phyloP scores from a whole-genome alignment of 2,113 vertebrate species.

The Geococcyx californianus region DNA sequence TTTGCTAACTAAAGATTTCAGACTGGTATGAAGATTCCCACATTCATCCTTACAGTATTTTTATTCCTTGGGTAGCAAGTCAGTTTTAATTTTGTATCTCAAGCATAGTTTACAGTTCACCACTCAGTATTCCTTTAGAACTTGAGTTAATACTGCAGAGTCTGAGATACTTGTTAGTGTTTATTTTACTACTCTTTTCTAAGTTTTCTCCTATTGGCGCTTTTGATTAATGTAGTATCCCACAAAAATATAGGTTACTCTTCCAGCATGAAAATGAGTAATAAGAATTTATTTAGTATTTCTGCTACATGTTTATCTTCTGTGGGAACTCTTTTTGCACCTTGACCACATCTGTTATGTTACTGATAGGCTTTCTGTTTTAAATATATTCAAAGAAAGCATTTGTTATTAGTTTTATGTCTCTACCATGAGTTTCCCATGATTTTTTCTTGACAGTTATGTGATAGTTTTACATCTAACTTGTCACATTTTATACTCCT shows the following conservation, averaged over 20 bases:
- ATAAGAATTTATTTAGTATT: not conserved
- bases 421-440: not conserved
- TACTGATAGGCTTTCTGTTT: not conserved
- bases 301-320: not conserved
- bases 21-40: not conserved
- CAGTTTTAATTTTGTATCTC: conserved; percentile 24
- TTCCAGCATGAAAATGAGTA: not conserved
- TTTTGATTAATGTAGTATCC: not conserved
- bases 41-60: not conserved
- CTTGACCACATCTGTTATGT: not conserved
- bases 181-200: not conserved
- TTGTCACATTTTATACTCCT: not conserved
- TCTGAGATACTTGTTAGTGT: not conserved
- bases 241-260: not conserved
- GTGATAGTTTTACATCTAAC: not conserved
- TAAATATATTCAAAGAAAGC: not conserved
- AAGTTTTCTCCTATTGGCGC: not conserved
- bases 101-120: not conserved
- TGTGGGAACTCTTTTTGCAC: not conserved
- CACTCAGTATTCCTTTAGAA: not conserved
- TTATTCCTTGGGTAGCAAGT: not conserved
- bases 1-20: not conserved
- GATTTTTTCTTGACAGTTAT: not conserved
- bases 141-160: not conserved
- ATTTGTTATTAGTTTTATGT: not conserved